Conservation (phyloP, 2,888 invertebrate genomes). For the Pogonocherus hispidulus region DNA sequence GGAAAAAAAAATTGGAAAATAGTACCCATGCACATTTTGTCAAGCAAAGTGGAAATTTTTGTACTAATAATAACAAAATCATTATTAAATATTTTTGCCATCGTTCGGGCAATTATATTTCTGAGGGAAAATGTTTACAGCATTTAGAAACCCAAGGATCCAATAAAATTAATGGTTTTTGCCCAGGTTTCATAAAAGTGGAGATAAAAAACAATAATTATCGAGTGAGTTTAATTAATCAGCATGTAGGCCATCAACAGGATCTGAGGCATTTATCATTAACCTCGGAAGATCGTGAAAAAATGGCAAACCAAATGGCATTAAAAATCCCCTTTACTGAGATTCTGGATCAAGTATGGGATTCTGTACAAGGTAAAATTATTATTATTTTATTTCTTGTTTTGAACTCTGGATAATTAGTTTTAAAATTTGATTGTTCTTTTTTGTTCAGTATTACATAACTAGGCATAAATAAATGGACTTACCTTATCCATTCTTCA, state of each 20-base stretch:
- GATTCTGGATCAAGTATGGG: slow-evolving; percentile 39
- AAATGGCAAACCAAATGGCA: slow-evolving; percentile 36
- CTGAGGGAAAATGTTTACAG: background rate
- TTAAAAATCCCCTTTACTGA: slow-evolving; percentile 33
- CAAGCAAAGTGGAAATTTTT: background rate
- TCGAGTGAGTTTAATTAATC: background rate
- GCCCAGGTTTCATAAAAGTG: background rate
- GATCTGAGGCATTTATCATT: slow-evolving; percentile 28
- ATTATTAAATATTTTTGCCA: slow-evolving; percentile 5
- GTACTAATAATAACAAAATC: no score
- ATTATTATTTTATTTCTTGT: no score
- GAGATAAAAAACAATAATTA: background rate
- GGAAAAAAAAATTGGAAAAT: background rate
- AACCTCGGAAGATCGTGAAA: slow-evolving; percentile 22
- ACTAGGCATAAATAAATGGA: no score
- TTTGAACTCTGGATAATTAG: no score
- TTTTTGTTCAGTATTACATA: no score
- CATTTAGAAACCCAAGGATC: slow-evolving; percentile 11
- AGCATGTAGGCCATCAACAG: background rate
- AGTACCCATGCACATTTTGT: background rate
- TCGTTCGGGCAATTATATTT: background rate
- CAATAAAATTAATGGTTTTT: slow-evolving; percentile 14
- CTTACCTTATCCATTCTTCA: no score
- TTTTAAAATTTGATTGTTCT: no score
- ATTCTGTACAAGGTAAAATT: no score